Conservation (phyloP, 2,888 invertebrate genomes). For the Zeuzera pyrina region DNA sequence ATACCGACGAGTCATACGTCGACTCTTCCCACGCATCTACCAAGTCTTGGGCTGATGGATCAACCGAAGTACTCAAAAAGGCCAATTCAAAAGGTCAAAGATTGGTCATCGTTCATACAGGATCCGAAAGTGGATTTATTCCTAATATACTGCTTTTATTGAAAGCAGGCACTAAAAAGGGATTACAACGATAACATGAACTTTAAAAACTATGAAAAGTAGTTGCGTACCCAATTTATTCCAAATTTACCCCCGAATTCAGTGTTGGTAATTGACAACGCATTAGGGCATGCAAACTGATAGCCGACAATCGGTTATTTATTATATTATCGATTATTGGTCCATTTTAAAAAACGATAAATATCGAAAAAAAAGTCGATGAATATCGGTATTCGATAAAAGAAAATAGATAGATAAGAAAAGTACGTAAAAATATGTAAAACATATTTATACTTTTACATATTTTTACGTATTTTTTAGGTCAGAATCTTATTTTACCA, state of each 20-base stretch:
- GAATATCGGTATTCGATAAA: too few relatives aligned
- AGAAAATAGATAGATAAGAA: too few relatives aligned
- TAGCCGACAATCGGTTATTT: too few relatives aligned
- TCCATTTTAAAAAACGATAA: too few relatives aligned
- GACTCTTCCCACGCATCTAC: constrained; percentile 8
- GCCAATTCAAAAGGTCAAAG: constrained; percentile 13
- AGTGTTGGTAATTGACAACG: too few relatives aligned
- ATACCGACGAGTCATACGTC: constrained; percentile 13
- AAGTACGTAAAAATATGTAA: too few relatives aligned
- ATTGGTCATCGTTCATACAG: constrained; percentile 16
- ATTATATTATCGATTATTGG: too few relatives aligned
- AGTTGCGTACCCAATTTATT: constrained; percentile 19
- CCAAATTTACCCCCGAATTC: constrained; percentile 18
- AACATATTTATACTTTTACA: too few relatives aligned
- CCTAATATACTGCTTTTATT: constrained; percentile 9
- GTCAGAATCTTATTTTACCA: too few relatives aligned
- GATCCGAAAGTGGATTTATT: constrained; percentile 17
- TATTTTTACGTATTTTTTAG: too few relatives aligned
- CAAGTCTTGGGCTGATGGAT: constrained; percentile 8
- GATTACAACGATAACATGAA: constrained; percentile 21
- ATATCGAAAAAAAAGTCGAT: too few relatives aligned
- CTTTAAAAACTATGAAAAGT: constrained; percentile 15
- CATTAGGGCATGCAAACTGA: too few relatives aligned
- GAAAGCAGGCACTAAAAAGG: constrained; percentile 12
- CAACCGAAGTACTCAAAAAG: constrained; percentile 6